Conservation (phyloP, 2,113 vertebrate species). For the Sturnira hondurensis region DNA sequence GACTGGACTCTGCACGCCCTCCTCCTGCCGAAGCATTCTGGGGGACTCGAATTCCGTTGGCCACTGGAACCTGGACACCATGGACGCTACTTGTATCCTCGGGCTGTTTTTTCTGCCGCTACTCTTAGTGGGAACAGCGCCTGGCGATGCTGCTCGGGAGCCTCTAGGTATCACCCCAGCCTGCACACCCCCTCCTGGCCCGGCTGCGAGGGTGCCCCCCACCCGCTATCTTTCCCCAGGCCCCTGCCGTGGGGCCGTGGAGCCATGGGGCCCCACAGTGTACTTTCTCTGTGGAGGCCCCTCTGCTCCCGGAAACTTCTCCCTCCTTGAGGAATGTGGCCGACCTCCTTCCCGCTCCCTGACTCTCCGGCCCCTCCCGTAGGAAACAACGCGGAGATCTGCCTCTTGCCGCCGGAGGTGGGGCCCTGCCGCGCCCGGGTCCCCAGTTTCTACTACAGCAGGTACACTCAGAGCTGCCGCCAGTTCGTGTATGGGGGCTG, state of each 20-base stretch:
- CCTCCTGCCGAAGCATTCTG: rapidly evolving
- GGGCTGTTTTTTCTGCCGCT: neutral
- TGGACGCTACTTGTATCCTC: neutral
- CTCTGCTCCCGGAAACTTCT: neutral
- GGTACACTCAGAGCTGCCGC: constrained; percentile 86
- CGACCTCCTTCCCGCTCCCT: neutral
- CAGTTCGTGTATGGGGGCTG: constrained; percentile 90
- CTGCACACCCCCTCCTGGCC: neutral
- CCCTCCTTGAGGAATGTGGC: rapidly evolving
- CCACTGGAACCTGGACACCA: neutral
- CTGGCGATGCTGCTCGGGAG: rapidly evolving
- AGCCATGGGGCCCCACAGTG: rapidly evolving
- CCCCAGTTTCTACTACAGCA: constrained; percentile 88
- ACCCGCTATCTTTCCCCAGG: neutral
- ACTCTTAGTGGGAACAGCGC: neutral
- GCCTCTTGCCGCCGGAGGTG: constrained; percentile 84
- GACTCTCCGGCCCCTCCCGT: neutral
- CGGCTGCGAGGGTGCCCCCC: neutral
- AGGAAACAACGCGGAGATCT: constrained; percentile 78
- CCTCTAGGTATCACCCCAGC: neutral
- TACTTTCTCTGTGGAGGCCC: neutral
- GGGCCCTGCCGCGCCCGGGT: constrained; percentile 85
- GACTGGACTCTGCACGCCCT: neutral
- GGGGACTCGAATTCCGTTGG: neutral
- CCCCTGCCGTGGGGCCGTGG: neutral